phyloP scores from a whole-genome alignment of 2,888 invertebrate species.

The Clistopyga incitator region DNA sequence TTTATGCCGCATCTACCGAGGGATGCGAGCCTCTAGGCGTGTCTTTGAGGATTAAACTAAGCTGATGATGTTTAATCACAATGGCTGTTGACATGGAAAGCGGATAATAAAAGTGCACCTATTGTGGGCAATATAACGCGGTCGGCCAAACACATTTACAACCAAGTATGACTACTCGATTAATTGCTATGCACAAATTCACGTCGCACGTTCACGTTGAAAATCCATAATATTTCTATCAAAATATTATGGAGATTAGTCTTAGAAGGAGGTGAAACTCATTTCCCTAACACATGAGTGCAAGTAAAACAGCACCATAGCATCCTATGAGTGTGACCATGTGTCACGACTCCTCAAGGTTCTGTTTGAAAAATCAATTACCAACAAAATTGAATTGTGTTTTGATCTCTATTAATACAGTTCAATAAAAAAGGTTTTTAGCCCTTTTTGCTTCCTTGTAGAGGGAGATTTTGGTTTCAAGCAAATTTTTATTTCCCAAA shows the following conservation, averaged over 20 bases:
- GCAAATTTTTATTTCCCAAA: too few species aligned
- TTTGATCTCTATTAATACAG: too few species aligned
- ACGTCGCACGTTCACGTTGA: neutral
- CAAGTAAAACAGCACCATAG: too few species aligned
- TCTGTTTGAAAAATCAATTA: too few species aligned
- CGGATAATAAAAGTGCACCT: neutral
- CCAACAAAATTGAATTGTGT: too few species aligned
- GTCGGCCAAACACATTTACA: neutral
- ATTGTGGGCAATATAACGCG: neutral
- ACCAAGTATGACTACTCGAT: neutral
- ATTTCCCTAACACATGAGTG: too few species aligned
- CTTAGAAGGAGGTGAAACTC: neutral
- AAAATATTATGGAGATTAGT: neutral
- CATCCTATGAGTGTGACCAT: too few species aligned
- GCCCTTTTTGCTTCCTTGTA: too few species aligned
- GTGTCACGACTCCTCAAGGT: too few species aligned
- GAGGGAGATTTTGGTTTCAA: too few species aligned
- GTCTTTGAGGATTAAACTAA: neutral
- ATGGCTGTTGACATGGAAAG: neutral
- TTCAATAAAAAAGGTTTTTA: too few species aligned
- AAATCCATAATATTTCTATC: neutral
- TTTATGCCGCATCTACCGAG: neutral
- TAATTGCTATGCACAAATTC: neutral
- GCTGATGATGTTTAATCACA: neutral
- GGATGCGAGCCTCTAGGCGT: too few species aligned